phyloP scores from a whole-genome alignment of 2,113 vertebrate species.

The Elephantulus edwardii region DNA sequence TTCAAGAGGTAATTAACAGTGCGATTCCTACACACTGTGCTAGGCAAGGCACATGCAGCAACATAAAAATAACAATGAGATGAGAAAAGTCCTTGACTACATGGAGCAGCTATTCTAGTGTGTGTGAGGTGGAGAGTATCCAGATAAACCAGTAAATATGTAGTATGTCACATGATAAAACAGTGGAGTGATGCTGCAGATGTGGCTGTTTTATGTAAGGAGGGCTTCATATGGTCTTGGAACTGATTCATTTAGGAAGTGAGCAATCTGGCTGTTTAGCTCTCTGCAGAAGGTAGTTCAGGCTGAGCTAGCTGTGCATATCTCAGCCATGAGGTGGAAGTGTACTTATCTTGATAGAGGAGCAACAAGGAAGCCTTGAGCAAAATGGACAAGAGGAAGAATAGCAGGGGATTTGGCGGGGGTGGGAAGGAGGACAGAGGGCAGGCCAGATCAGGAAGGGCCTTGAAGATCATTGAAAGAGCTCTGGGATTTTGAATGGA shows the following conservation, averaged over 20 bases:
- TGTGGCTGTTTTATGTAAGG: neutral
- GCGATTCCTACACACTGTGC: neutral
- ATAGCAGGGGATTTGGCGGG: neutral
- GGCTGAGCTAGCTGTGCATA: neutral
- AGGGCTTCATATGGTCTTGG: slow-evolving; percentile 35
- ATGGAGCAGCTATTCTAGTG: neutral
- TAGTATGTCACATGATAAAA: neutral
- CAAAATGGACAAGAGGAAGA: neutral
- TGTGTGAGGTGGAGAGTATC: neutral
- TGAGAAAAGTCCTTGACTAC: neutral
- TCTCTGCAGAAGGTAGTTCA: slow-evolving; percentile 32
- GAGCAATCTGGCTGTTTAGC: slow-evolving; percentile 8
- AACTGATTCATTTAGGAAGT: slow-evolving; percentile 18
- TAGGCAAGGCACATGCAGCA: neutral
- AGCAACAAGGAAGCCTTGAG: neutral
- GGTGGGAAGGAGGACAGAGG: neutral
- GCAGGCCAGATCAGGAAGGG: neutral
- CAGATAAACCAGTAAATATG: neutral
- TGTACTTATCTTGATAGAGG: neutral
- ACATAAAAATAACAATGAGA: no score
- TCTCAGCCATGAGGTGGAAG: neutral
- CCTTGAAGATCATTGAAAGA: neutral
- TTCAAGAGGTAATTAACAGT: neutral
- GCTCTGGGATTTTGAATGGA: neutral
- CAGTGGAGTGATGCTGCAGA: neutral